Evolutionary conservation across 2,888 invertebrate genomes (phyloP), one percentile per base, ranked within the genome.

Genomic region (Lepidochitona cinerea): DNA sequence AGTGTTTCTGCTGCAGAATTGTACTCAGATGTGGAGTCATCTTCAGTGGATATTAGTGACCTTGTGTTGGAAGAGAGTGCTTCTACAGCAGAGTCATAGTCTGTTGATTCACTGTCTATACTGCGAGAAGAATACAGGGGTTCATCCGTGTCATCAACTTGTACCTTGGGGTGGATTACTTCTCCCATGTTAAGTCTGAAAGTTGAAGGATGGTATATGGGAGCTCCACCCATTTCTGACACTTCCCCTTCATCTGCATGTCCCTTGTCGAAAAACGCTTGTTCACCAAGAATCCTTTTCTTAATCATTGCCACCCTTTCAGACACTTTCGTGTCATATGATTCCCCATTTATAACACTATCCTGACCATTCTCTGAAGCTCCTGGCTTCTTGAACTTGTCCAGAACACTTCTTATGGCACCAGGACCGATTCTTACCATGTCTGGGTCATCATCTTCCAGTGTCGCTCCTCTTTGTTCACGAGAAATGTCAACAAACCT

Each of bases 1-100:
- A 59, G 26, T 26, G 59, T 59, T 59, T 59, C 59, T 23, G 59
- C 59, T 29, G 59, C 59, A 59, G 59, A 59, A 29, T 59, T 59
- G 26, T 59, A 59, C 32, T 59, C 59, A 29, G 59, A 59, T 14
- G 26, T 29, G 4, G 59, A 59, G 29, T 59, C 59, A 14, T 59
- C 59, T 14, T 59, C 59, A 29, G 14, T 32, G 14, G 23, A 29
- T 23, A 29, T 23, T 1, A 23, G 14, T 18, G 41, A 41, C 18
- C 9, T 18, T 41, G 9, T 18, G 41, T 12, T 18, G 41, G n/a
- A n/a, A n/a, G n/a, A n/a, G n/a, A 23, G 32, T 29, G 32, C 59
- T 26, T 59, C 59, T 14, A 29, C 32, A 59, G 59, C 59, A 59
- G 59, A 59, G 14, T 59, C 59, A 29, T 59, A 59, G 59, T 59